Base-by-base conservation (phyloP, 2,888 invertebrate species). In the Tipula lateralis region DNA sequence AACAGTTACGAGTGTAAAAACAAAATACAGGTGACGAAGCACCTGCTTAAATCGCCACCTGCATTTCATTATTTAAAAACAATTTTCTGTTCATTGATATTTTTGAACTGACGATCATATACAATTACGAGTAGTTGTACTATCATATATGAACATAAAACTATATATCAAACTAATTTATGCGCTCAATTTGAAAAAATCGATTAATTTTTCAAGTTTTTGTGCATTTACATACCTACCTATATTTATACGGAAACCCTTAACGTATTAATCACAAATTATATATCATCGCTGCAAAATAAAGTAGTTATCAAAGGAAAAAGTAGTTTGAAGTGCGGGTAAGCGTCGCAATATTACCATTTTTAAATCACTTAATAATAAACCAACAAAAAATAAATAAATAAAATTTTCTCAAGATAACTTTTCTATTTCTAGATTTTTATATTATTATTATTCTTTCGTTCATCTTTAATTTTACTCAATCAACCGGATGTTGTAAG, bases 371-470 rank as follows among this genome's bases (percentile, higher is more conserved):
- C 66, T 66, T 66, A 66, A 66, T 66, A 66, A 66, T 66, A 19
- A 66, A 66, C 24, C 19, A 66, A 66, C 19, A 66, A 24, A 66
- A 66, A 66, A 44, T n/a, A 44, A n/a, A n/a, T n/a, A 3, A n/a
- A n/a, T n/a, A 44, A 44, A 44, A n/a, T 44, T 2, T 66, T 66
- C 66, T 66, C 66, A 66, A 66, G 66, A 66, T 66, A 66, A 66
- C 66, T 66, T 66, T 66, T 66, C 66, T 66, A 66, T 66, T 66
- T 66, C 66, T 66, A 66, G 66, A 66, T 66, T 66, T 66, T 66
- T 24, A 66, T 66, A 66, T 66, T 66, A 66, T 44, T 44, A 44
- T 66, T 66, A 66, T 66, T 66, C 66, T 66, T 66, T 66, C 66
- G 66, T 66, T 66, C 66, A 66, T 66, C 66, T 66, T 66, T 66